A percentile compares a stretch with the other conserved stretches of the same genome.
phyloP scores from a whole-genome alignment of 1,140 invertebrate genomes.

The Bombus waltoni region DNA sequence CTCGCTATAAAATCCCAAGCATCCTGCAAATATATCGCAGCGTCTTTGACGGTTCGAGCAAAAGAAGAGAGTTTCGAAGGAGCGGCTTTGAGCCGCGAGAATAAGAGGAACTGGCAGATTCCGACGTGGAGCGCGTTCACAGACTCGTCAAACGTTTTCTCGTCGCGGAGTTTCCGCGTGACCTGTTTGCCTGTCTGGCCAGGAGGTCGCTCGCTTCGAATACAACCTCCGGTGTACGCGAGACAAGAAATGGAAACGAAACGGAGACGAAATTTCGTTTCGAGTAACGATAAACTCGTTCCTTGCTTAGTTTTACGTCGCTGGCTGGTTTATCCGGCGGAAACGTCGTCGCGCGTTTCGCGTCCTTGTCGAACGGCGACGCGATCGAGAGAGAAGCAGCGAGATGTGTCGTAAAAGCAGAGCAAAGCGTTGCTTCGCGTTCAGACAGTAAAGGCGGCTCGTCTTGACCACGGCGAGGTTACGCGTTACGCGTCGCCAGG shows the following conservation, averaged over 20 bases:
- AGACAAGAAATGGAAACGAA: neutral
- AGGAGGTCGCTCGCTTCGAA: neutral
- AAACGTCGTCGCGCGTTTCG: no score
- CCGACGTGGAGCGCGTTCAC: neutral
- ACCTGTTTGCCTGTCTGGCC: neutral
- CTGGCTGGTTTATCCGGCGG: neutral
- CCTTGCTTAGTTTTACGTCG: neutral
- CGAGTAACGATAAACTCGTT: neutral
- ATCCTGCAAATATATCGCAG: neutral
- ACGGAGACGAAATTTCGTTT: conserved; percentile 6
- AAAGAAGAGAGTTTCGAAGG: neutral
- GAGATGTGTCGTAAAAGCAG: no score
- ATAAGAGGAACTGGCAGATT: neutral
- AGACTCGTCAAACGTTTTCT: conserved; percentile 3
- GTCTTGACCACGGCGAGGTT: neutral
- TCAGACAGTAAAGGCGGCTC: conserved; percentile 24
- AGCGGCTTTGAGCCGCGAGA: neutral
- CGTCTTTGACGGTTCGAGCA: conserved; percentile 22
- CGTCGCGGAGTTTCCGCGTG: conserved; percentile 18
- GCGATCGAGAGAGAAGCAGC: no score
- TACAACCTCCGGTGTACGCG: neutral
- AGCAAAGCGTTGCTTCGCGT: neutral
- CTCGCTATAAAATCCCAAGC: neutral
- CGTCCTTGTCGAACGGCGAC: neutral
- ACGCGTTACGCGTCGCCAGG: neutral